A percentile compares a stretch with the other conserved stretches of the same genome.
Evolutionary conservation across 2,797 vertebrate species (phyloP).

Genomic region (Sebastes kiyomatsui): DNA sequence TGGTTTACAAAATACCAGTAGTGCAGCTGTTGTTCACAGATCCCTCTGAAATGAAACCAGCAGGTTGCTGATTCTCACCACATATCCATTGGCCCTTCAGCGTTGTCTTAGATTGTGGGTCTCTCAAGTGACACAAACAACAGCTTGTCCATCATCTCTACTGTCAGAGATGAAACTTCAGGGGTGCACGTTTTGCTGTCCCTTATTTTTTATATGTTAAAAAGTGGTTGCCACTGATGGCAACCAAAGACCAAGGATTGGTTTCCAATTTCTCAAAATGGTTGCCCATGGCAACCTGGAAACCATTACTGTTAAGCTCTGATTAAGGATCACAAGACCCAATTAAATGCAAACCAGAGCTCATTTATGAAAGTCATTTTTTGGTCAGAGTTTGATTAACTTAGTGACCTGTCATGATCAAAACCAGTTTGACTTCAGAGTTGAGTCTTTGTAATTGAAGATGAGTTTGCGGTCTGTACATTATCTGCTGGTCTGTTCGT

Average conservation of each 20-base stretch:
- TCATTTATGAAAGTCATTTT: not conserved
- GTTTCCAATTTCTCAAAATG: not conserved
- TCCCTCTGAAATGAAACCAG: not conserved
- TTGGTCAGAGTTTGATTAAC: not conserved
- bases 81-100: not conserved
- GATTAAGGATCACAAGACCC: not conserved
- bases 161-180: not conserved
- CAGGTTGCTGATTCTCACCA: not conserved
- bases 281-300: not conserved
- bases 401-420: not conserved
- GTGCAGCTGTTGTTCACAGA: not conserved
- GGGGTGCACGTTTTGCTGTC: not conserved
- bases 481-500: not conserved
- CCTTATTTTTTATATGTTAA: not conserved
- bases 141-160: not conserved
- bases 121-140: not conserved
- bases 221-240: not conserved
- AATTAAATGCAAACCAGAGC: not conserved
- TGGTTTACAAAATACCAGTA: not conserved
- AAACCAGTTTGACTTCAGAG: not conserved
- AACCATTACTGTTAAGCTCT: not conserved
- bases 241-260: fast-evolving
- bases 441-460: not conserved
- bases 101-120: not conserved
- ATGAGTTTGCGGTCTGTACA: fast-evolving